Percentiles rank a stretch among this genome's conserved stretches.
These are phyloP conservation scores for Spialia ferax DNA, from an alignment of 2,888 invertebrate genomes.

Conservation along the genomic window DNA sequence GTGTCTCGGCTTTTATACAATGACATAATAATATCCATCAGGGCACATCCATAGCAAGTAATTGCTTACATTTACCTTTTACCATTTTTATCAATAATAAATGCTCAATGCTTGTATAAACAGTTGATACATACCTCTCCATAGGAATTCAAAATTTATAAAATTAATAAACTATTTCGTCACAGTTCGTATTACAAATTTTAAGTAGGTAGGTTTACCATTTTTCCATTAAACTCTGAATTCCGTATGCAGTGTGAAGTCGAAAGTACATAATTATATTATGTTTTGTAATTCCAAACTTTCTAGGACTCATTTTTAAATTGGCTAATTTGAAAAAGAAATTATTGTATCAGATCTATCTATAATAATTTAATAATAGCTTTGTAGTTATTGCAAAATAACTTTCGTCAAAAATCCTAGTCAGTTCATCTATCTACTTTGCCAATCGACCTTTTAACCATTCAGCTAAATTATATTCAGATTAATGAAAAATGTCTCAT, in stretches of 20 bases:
- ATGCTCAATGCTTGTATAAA: conserved; percentile 24
- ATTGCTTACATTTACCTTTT: conserved; percentile 45
- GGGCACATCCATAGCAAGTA: background rate
- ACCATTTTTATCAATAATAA: conserved; percentile 35
- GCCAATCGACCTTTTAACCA: background rate
- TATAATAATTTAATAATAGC: no score
- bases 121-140: conserved; percentile 8
- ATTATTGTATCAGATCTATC: background rate
- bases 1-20: background rate
- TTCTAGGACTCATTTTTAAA: conserved; percentile 22
- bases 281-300: conserved; percentile 1
- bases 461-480: conserved; percentile 44
- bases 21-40: background rate
- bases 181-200: background rate
- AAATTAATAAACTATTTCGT: background rate
- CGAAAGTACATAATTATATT: conserved; percentile 1
- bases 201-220: no score
- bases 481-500: conserved; percentile 45
- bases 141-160: conserved; percentile 13
- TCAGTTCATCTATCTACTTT: conserved; percentile 20
- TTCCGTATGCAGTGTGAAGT: conserved; percentile 16
- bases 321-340: conserved; percentile 2
- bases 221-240: background rate
- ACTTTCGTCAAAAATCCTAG: conserved; percentile 12
- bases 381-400: no score